Evolutionary conservation across 2,888 invertebrate genomes (phyloP), one percentile per base, ranked within the genome.

Genomic region (Ochropacha duplaris): DNA sequence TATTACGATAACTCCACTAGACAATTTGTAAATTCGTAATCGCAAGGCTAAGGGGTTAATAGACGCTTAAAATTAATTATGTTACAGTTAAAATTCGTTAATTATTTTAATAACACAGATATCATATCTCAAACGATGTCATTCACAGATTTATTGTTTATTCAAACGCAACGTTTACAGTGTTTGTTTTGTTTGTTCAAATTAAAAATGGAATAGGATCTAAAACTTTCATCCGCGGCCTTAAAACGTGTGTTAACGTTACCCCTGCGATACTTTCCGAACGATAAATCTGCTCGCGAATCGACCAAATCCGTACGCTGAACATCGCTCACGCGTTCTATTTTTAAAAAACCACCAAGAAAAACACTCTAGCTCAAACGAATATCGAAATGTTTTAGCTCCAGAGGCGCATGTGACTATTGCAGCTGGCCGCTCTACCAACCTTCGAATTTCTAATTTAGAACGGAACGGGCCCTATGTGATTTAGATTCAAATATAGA

Each of bases 251-350:
- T 79, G 87, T 86, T 88, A 87, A 84, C 83, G 84, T 76, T 78
- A 76, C 78, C 78, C 75, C 75, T 77, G 68, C 74, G 83, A 79
- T 87, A 83, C 83, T 85, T 84, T 79, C 74, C 71, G 77, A 78
- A 70, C 84, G 78, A 89, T 90, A 90, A 90, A 90, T 90, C 86
- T 81, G 86, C 84, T 85, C 82, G 87, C 89, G 86, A 87, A 90
- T 87, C 84, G 83, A 79, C 79, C 80, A 80, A 83, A 83, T 85
- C 82, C 82, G 81, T 79, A 69, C 81, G 77, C 75, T 76, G 83
- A 78, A 79, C 86, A 86, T 86, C 81, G 81, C 80, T 83, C 83
- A 84, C 79, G 76, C 68, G 75, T 77, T 83, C 84, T 88, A 86
- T 88, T 85, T 84, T 85, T 85, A 84, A 84, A n/a, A 83, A 83